Evolutionary conservation across 2,888 invertebrate genomes (phyloP).

Genomic region (Perithous albicinctus): DNA sequence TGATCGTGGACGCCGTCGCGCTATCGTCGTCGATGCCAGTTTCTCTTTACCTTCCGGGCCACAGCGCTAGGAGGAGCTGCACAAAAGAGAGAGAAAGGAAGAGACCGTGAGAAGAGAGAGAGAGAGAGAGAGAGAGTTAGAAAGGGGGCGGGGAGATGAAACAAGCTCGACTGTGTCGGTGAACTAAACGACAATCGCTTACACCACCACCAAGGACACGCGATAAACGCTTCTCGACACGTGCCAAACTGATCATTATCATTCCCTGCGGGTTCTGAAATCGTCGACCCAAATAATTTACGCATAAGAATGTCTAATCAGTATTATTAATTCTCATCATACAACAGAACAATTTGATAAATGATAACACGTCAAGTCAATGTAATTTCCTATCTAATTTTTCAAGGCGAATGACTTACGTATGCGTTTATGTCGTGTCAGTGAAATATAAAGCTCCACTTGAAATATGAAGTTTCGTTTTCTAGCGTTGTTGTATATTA

Average conservation of each 20-base stretch:
- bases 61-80: not conserved
- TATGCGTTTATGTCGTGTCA: slow-evolving; percentile 12
- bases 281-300: not conserved
- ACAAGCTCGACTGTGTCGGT: not conserved
- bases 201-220: slow-evolving; percentile 1
- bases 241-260: slow-evolving; percentile 27
- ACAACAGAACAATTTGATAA: not conserved
- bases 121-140: not conserved
- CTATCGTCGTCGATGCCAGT: slow-evolving; percentile 5
- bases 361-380: slow-evolving; percentile 9
- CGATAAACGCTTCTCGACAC: slow-evolving; percentile 21
- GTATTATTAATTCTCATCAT: not conserved
- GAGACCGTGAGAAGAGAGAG: not conserved
- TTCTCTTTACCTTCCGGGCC: too few relatives aligned
- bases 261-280: not conserved
- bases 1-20: slow-evolving; percentile 8
- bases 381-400: not conserved
- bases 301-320: not conserved
- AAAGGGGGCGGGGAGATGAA: too few relatives aligned
- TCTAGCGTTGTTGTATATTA: not conserved
- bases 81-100: not conserved
- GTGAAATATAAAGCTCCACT: slow-evolving; percentile 16
- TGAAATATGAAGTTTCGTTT: not conserved
- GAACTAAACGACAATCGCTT: slow-evolving; percentile 29
- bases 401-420: not conserved